Evolutionary conservation across 2,888 invertebrate species (phyloP), one percentile per base, ranked within the genome.

Genomic region (Stictocephala bisonia): DNA sequence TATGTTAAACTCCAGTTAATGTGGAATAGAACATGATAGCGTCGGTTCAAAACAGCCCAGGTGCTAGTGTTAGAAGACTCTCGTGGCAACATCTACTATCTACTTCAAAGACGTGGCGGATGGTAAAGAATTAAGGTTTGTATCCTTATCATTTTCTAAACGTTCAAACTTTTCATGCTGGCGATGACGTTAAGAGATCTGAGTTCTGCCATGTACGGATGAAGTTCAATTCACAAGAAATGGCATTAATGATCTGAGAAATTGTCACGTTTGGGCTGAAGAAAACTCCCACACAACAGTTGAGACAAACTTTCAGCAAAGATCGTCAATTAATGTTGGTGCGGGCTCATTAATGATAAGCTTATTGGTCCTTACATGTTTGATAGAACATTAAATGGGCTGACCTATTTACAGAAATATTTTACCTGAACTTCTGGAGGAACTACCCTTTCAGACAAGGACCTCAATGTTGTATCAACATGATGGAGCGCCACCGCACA

Each of bases 301-400:
- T 15, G 67, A 48, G 18, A 20, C 27, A 18, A 41, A 66, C 44
- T 40, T 40, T 44, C 66, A 41, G 24, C 26, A 66, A 27, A 2
- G 41, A 24, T 67, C 48, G 15, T 48, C 48, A 44, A 26, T 67
- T 24, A 67, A 67, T 27, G 67, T 27, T 67, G 48, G 67, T 66
- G 67, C 48, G 67, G 67, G 13, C 44, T 66, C n/a, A 7, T 66
- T 13, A 9, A 44, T 41, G 44, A 66, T n/a, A 35, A 2, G 20
- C 40, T 64, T 35, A 20, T 41, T 6, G 64, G 64, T 9, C 40
- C 64, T 40, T 40, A 40, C 18, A 41, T 64, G 18, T 64, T 35
- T 3, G 2, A 64, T 22, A 20, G 40, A 2, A 3, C 35, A 13
- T 31, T 6, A 58, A 58, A 58, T 15, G 29, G 31, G 26, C 11